phyloP scores from a whole-genome alignment of 1,140 invertebrate genomes.

The Drosophila lini region DNA sequence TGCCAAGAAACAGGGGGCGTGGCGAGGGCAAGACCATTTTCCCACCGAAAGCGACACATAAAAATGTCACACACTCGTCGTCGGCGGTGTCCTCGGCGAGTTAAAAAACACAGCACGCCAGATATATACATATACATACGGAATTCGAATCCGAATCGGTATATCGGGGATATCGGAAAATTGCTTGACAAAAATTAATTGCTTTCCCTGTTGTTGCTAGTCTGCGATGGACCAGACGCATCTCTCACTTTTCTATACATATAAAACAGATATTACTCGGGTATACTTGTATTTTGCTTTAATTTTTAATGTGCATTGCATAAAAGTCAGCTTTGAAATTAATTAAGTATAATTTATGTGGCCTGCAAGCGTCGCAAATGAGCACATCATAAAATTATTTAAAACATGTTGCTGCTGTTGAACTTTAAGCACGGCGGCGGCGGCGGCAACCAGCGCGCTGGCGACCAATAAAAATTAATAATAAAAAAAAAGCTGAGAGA shows the following conservation, averaged over 20 bases:
- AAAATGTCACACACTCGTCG: slow-evolving; percentile 23
- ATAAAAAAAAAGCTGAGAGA: slow-evolving; percentile 22
- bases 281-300: not conserved
- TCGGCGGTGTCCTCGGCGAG: slow-evolving; percentile 31
- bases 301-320: slow-evolving; percentile 63
- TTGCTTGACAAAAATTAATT: slow-evolving; percentile 64
- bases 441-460: not conserved
- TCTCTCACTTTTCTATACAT: slow-evolving; percentile 5
- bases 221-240: slow-evolving; percentile 65
- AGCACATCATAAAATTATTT: slow-evolving; percentile 78
- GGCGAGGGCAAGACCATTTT: slow-evolving; percentile 22
- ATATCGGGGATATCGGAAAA: slow-evolving; percentile 22
- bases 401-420: slow-evolving; percentile 58
- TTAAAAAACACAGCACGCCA: not conserved
- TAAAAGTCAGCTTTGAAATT: slow-evolving; percentile 77
- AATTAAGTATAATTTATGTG: slow-evolving; percentile 81
- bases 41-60: slow-evolving; percentile 26
- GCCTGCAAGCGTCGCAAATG: slow-evolving; percentile 74
- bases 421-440: slow-evolving; percentile 41
- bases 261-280: slow-evolving; percentile 14
- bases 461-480: slow-evolving; percentile 56
- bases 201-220: slow-evolving; percentile 50
- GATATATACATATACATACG: slow-evolving; percentile 10
- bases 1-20: slow-evolving; percentile 22
- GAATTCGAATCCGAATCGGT: slow-evolving; percentile 11